Evolutionary conservation across 2,888 invertebrate species (phyloP).

Genomic region (Drosophila borborema): DNA sequence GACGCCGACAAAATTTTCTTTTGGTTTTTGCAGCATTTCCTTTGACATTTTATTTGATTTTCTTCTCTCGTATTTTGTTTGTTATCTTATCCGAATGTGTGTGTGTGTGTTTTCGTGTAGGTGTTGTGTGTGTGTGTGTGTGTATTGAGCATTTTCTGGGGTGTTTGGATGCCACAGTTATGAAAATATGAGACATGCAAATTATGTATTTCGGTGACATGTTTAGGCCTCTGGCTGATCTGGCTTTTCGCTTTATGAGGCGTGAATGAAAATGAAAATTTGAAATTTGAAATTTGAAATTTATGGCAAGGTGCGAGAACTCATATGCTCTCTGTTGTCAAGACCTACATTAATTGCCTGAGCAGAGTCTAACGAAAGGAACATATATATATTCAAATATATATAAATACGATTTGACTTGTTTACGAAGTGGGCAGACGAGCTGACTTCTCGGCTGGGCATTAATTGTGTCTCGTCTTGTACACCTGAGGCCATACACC

Average conservation of each 20-base stretch:
- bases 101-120: neutral
- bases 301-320: constrained; percentile 31
- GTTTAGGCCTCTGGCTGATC: constrained; percentile 14
- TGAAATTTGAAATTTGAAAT: constrained; percentile 30
- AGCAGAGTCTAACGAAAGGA: neutral
- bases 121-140: constrained; percentile 10
- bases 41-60: constrained; percentile 66
- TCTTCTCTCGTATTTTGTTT: neutral
- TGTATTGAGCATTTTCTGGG: constrained; percentile 8
- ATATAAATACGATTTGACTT: constrained; percentile 6
- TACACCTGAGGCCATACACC: constrained; percentile 41
- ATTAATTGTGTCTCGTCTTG: constrained; percentile 29
- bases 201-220: constrained; percentile 31
- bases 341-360: constrained; percentile 24
- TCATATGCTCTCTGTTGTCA: neutral
- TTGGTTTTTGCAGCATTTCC: constrained; percentile 56
- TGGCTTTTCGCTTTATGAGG: constrained; percentile 38
- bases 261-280: constrained; percentile 24
- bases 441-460: constrained; percentile 53
- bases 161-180: constrained; percentile 30
- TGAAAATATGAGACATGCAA: constrained; percentile 72
- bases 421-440: constrained; percentile 10
- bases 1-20: constrained; percentile 25
- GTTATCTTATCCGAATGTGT: neutral
- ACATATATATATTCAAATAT: neutral